Percentiles rank a stretch among this genome's conserved stretches.
Conservation (phyloP, 2,888 invertebrate species). For the Diarsia rubi region DNA sequence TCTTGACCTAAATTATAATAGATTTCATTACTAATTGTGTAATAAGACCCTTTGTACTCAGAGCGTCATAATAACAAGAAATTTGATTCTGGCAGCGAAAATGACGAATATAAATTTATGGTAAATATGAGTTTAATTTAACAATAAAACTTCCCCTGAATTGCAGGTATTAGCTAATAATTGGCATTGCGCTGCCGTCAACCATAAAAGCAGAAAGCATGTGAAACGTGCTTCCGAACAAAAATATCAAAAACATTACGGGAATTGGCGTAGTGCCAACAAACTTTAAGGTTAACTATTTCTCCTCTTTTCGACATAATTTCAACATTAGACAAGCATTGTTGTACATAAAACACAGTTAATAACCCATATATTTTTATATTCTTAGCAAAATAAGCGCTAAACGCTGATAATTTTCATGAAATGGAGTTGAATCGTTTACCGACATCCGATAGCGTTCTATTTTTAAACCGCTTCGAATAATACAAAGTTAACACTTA, state of each 20-base stretch:
- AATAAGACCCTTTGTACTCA: conserved; percentile 11
- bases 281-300: conserved; percentile 82
- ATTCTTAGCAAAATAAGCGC: conserved; percentile 5
- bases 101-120: conserved; percentile 25
- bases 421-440: conserved; percentile 64
- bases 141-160: conserved; percentile 29
- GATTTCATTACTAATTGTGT: neutral
- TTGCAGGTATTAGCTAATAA: conserved; percentile 53
- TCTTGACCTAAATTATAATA: conserved; percentile 41
- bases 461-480: conserved; percentile 81
- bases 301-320: conserved; percentile 63
- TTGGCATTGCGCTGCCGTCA: conserved; percentile 74
- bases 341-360: conserved; percentile 17
- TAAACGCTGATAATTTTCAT: conserved; percentile 42
- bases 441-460: conserved; percentile 85
- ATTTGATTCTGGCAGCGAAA: conserved; percentile 48
- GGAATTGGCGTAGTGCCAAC: conserved; percentile 83
- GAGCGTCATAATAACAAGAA: conserved; percentile 41
- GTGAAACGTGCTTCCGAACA: conserved; percentile 84
- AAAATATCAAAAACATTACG: conserved; percentile 88
- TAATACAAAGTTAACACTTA: conserved; percentile 72
- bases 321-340: conserved; percentile 18
- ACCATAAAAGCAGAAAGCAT: conserved; percentile 85
- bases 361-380: conserved; percentile 1
- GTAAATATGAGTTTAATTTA: conserved; percentile 43